Conservation (phyloP, 2,797 vertebrate genomes). For the Buceros bicornis region DNA sequence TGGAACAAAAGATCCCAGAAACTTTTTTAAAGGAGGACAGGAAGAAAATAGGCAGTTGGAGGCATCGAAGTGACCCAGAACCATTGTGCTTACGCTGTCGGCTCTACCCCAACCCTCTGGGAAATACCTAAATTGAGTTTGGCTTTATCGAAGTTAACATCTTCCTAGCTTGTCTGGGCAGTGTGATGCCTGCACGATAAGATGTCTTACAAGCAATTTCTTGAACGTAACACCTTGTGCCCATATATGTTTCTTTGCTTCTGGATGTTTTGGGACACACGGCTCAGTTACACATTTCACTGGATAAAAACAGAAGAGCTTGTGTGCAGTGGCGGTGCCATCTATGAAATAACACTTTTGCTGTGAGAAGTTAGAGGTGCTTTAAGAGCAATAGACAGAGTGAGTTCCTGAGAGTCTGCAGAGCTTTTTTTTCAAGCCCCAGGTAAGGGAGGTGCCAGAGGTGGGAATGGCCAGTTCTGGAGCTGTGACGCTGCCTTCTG, state of each 20-base stretch:
- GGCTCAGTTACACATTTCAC: fast-evolving
- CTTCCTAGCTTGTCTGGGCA: background rate
- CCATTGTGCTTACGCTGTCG: fast-evolving
- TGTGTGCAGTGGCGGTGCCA: background rate
- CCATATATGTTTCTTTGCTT: fast-evolving
- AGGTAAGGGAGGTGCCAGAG: background rate
- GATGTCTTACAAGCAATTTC: background rate
- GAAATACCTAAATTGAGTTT: background rate
- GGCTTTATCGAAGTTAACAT: background rate
- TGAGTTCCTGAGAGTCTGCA: background rate
- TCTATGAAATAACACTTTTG: fast-evolving
- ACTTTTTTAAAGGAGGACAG: background rate
- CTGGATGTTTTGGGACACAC: background rate
- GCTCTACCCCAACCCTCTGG: background rate
- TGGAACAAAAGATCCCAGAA: background rate
- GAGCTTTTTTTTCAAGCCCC: background rate
- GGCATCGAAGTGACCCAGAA: background rate
- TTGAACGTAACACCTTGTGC: background rate
- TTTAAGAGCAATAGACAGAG: background rate
- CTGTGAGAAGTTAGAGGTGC: background rate
- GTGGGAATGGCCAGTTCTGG: fast-evolving
- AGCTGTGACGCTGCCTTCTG: background rate
- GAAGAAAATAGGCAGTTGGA: background rate
- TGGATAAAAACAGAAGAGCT: background rate
- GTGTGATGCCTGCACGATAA: background rate